Evolutionary conservation across 2,797 vertebrate species (phyloP), one percentile per base, ranked within the genome.

Genomic region (Pantherophis alleghaniensis): DNA sequence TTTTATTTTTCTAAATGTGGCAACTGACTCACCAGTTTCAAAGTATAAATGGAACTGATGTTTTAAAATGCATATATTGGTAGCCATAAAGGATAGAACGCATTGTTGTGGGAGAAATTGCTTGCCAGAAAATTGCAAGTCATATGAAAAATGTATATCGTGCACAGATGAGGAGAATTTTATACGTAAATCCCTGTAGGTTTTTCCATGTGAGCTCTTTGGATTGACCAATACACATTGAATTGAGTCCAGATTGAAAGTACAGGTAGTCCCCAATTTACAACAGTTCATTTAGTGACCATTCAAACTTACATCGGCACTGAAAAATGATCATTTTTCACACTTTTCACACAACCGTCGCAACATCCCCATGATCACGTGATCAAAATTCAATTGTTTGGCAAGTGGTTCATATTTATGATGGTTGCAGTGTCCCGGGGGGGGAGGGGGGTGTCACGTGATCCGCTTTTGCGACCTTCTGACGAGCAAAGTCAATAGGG

Each of bases 361-460:
- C 61, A 66, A 12, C 28, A 66, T 66, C 28, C 61, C 61, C 61
- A n/a, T 5, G 4, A 66, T 63, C 4, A 63, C 11, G 4, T 63
- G 11, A 63, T n/a, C 61, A 66, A n/a, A 66, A n/a, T 13, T 60
- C 61, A n/a, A 4, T 5, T 28, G 61, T 1, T 13, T 63, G 61
- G 61, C 61, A 66, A n/a, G 26, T 13, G 26, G 61, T 66, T 66
- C 26, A n/a, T 66, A 66, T n/a, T 66, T 66, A 66, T 28, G 28
- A 66, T 0, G 12, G 26, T 66, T n/a, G 26, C 12, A 5, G 26
- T 61, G 22, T 26, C 22, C 22, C 1, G 2, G 7, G 59, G 4
- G 0, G 4, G 42, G 37, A 2, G 42, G 42, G 2, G 42, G 2
- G 42, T 0, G 22, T n/a, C 26, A 28, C 0, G 0, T 5, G 61